These are phyloP conservation scores for Leptopterna dolabrata DNA, from an alignment of 2,888 invertebrate species.

Conservation along the genomic window DNA sequence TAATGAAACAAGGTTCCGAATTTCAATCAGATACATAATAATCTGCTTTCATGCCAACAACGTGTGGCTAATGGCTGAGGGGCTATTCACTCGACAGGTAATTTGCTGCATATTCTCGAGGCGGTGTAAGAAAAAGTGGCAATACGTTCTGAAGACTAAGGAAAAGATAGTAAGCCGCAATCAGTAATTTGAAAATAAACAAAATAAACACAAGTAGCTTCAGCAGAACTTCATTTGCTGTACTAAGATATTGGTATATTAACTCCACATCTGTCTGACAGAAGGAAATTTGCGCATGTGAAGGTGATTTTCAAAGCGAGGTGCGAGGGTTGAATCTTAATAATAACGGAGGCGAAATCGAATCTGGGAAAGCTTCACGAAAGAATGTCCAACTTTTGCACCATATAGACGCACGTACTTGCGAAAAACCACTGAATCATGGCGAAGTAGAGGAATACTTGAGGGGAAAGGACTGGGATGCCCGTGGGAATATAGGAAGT, in stretches of 20 bases:
- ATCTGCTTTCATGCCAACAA: background rate
- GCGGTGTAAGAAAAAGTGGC: too few species aligned
- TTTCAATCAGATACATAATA: conserved; percentile 12
- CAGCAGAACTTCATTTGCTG: background rate
- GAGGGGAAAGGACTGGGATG: too few species aligned
- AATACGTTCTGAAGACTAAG: too few species aligned
- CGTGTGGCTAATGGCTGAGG: background rate
- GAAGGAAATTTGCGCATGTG: background rate
- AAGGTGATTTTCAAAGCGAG: background rate
- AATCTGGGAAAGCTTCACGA: background rate
- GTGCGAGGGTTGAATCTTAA: background rate
- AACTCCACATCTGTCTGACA: background rate
- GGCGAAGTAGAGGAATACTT: too few species aligned
- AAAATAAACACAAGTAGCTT: too few species aligned
- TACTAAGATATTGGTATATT: background rate
- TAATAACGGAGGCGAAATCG: background rate
- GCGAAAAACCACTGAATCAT: background rate
- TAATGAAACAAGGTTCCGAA: conserved; percentile 13
- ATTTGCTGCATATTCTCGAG: too few species aligned
- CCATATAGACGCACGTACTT: background rate
- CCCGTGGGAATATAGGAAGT: too few species aligned
- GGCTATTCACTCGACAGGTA: too few species aligned
- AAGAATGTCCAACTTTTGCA: background rate
- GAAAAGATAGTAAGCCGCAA: too few species aligned
- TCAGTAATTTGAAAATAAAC: too few species aligned